Conservation (phyloP, 2,888 invertebrate genomes). For the Drosophila leonis region DNA sequence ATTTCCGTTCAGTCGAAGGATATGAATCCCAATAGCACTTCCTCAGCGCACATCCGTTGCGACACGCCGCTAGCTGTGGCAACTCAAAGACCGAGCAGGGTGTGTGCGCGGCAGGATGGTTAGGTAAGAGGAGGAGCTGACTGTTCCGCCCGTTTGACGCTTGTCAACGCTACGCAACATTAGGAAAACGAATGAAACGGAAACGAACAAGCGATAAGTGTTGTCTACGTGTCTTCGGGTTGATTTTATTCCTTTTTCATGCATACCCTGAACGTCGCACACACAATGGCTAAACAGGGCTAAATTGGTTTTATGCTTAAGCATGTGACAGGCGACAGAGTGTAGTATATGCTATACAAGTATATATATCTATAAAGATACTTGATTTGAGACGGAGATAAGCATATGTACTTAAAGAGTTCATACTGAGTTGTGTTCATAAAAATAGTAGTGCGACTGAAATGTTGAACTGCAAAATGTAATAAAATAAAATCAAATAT, state of each 20-base stretch:
- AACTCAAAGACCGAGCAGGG: background rate
- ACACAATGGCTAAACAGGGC: background rate
- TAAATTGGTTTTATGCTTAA: background rate
- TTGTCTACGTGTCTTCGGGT: conserved; percentile 67
- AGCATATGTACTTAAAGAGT: background rate
- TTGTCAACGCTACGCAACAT: conserved; percentile 83
- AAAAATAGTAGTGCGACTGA: too few relatives aligned
- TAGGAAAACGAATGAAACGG: conserved; percentile 83
- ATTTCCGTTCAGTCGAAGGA: conserved; percentile 72
- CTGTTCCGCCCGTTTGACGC: conserved; percentile 63
- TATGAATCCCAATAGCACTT: conserved; percentile 79
- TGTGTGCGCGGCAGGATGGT: background rate
- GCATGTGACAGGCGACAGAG: background rate
- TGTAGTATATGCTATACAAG: background rate
- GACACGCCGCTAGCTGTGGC: conserved; percentile 49
- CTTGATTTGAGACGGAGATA: background rate
- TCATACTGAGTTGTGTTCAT: too few relatives aligned
- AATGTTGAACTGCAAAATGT: too few relatives aligned
- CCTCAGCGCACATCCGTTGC: conserved; percentile 74
- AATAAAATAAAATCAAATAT: too few relatives aligned
- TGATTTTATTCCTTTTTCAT: conserved; percentile 3
- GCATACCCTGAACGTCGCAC: conserved; percentile 8
- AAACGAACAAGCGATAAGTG: conserved; percentile 82
- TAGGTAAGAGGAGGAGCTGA: conserved; percentile 1
- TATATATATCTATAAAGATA: background rate